These are phyloP conservation scores for Damaliscus lunatus DNA, from an alignment of 2,113 vertebrate species.

Conservation along the genomic window DNA sequence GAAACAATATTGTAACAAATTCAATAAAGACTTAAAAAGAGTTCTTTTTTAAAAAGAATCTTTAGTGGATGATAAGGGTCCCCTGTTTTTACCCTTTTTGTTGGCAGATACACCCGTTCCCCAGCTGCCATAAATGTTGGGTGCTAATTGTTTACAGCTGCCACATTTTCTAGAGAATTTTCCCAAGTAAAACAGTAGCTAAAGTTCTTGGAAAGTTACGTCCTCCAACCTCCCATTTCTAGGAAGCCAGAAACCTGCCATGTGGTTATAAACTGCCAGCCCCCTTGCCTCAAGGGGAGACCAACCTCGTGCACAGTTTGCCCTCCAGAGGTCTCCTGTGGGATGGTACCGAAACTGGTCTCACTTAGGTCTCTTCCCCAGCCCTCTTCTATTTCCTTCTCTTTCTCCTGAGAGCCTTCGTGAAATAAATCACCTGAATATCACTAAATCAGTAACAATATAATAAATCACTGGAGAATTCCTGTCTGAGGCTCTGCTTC, in stretches of 20 bases:
- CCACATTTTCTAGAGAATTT: background rate
- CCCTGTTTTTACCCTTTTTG: background rate
- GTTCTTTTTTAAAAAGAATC: background rate
- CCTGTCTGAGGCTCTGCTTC: background rate
- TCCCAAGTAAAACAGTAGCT: background rate
- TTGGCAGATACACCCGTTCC: background rate
- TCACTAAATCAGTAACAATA: background rate
- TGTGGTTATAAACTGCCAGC: background rate
- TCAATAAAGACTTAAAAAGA: background rate
- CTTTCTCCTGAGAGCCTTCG: background rate
- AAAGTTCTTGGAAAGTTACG: background rate
- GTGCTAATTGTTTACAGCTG: background rate
- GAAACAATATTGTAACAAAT: background rate
- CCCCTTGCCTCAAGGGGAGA: background rate
- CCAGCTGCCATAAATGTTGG: background rate
- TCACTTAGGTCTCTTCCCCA: background rate
- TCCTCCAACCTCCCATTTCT: background rate
- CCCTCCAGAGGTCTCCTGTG: background rate
- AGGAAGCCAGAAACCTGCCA: background rate
- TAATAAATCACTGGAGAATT: conserved; percentile 36
- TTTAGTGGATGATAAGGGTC: background rate
- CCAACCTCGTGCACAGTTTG: background rate
- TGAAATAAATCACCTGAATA: conserved; percentile 11
- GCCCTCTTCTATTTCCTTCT: background rate
- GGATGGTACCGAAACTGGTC: background rate